Base-by-base conservation (phyloP, 2,113 vertebrate genomes). In the Apteryx owenii region DNA sequence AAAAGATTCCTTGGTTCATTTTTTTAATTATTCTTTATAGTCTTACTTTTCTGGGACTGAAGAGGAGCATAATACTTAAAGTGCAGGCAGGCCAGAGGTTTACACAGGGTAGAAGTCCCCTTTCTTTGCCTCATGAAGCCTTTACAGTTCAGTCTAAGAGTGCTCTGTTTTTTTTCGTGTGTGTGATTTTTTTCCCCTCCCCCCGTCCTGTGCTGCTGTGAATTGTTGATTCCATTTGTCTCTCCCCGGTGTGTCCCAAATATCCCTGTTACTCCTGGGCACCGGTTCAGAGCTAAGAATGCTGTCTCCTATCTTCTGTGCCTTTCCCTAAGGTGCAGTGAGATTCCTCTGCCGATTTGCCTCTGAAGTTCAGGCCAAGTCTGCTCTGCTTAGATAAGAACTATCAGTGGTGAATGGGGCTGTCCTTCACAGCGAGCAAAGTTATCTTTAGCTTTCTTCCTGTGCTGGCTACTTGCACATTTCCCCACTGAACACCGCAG, bases 381-480 rank as follows among this genome's bases (percentile, higher is more conserved):
- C 72, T 84, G 31, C 25, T 93, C 28, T 81, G 82, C 69, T 76
- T 68, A 69, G 69, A 29, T 88, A 84, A 79, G 50, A 85, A 51
- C 33, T 54, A 8, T 84, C 11, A 60, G 80, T 44, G n/a, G 42
- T 75, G 72, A 92, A 65, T 56, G 65, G n/a, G 69, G 62, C 31
- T 91, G 70, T 60, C 69, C 89, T 66, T 70, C 70, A 54, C 40
- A 53, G 65, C 18, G 40, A 79, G 5, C 26, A 48, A 50, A 73
- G 65, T 88, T 81, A 69, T 93, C 80, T 94, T 91, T 44, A 87
- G 73, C 50, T 91, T 92, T 87, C 58, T 85, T 95, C 73, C 84
- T 85, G 17, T 76, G 48, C 56, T 13, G 53, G n/a, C 65, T 79
- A 29, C 53, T 85, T 13, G 11, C 8, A 42, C 3, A 0, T 58